Evolutionary conservation across 2,797 vertebrate genomes (phyloP).

Genomic region (Florisuga fusca): DNA sequence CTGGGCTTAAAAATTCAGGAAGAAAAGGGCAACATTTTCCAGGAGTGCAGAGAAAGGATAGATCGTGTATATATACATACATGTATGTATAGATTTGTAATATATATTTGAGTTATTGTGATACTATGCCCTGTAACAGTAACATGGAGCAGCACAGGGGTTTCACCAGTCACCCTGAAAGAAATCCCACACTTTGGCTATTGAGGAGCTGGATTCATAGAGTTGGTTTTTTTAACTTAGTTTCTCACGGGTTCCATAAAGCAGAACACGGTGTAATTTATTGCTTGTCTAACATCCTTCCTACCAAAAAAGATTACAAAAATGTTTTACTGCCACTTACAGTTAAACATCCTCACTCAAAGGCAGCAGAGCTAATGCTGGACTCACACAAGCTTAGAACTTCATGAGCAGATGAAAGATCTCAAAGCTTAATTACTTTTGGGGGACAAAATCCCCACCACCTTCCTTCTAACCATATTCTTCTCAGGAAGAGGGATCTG

Average conservation of each 20-base stretch:
- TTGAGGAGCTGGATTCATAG: background rate
- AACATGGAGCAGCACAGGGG: background rate
- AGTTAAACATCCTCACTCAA: background rate
- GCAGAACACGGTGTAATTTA: constrained; percentile 43
- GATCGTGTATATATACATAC: background rate
- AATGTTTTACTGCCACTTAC: constrained; percentile 38
- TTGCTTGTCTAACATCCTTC: constrained; percentile 35
- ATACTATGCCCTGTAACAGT: background rate
- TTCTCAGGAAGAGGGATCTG: background rate
- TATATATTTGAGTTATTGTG: background rate
- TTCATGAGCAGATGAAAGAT: background rate
- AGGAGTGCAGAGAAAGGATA: background rate
- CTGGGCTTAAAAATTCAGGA: background rate
- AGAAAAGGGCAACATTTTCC: background rate
- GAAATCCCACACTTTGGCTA: background rate
- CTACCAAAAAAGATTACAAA: constrained; percentile 13
- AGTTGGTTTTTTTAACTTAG: background rate
- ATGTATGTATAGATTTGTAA: background rate
- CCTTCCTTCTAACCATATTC: background rate
- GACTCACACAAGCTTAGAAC: background rate
- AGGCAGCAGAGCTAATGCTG: background rate
- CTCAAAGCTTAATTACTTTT: constrained; percentile 25
- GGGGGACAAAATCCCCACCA: background rate
- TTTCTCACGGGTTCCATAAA: constrained; percentile 31
- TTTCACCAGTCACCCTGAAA: background rate